Base-by-base conservation (phyloP, 2,113 vertebrate genomes). In the Xyliphius kryptos region DNA sequence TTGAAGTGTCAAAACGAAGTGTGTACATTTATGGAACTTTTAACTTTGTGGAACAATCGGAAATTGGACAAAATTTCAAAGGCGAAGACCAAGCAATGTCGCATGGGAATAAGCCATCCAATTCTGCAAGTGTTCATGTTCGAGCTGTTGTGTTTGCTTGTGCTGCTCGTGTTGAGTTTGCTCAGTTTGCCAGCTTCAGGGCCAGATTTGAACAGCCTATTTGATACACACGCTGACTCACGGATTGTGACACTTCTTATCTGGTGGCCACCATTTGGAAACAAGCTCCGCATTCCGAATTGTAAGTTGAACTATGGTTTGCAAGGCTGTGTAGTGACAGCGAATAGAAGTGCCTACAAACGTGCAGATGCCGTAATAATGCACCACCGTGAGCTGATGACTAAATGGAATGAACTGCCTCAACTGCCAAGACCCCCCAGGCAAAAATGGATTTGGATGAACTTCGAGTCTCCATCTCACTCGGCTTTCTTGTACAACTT, bases 371-470 rank as follows among this genome's bases (percentile, higher is more conserved):
- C 87, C 0, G 88, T 96, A 9, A 67, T 97, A 13, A 76, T 95
- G 51, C 95, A 97, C 72, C 91, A 97, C 85, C 80, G 91, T 20
- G 92, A 97, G 53, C 75, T 96, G 0, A 21, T 47, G 41, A 53
- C 11, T 0, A 73, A 75, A 0, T 56, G 58, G 9, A 71, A 36
- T 0, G 56, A 43, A 5, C 79, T 85, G 6, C 83, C 70, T 0
- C 14, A 36, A 4, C 63, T 67, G 1, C 59, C 74, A 0, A 83
- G 93, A 1, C 89, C 91, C 0, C 62, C 53, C 0, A 74, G 32
- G 2, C 95, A 97, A 71, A 91, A 85, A 60, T 97, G 95, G 94
- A 89, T 97, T 2, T 98, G 95, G 95, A 87, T 96, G 88, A 95
- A 95, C 84, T 91, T 91, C 54, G 95, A 98, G 83, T 95, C 94